These are phyloP conservation scores for Borostomias antarcticus DNA, from an alignment of 2,797 vertebrate genomes.

Conservation along the genomic window DNA sequence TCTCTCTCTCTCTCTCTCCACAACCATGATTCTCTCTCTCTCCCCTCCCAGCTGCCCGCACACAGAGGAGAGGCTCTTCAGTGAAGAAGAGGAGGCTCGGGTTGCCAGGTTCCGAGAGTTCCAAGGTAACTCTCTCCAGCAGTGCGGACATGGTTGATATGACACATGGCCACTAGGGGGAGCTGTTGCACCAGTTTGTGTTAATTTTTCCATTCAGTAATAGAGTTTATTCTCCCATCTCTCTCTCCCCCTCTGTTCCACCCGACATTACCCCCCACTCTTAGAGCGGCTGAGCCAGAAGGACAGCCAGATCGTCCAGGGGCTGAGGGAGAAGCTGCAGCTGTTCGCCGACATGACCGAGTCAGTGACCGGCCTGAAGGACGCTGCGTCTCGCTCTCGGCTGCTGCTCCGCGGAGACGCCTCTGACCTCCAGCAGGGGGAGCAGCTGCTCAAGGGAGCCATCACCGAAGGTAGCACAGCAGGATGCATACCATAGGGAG, in stretches of 20 bases:
- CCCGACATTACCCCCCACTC: neutral
- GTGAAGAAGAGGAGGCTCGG: slow-evolving; percentile 84
- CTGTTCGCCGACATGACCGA: slow-evolving; percentile 89
- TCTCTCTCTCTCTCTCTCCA: slow-evolving; percentile 1
- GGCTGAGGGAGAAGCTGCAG: slow-evolving; percentile 88
- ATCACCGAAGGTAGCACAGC: slow-evolving; percentile 84
- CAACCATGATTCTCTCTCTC: slow-evolving; percentile 9
- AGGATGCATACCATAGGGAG: neutral
- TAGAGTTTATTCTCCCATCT: no score
- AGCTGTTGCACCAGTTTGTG: slow-evolving; percentile 25
- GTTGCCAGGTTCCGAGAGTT: slow-evolving; percentile 82
- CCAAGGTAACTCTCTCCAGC: slow-evolving; percentile 79
- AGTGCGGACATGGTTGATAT: neutral
- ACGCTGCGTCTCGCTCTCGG: slow-evolving; percentile 58
- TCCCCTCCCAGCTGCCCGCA: slow-evolving; percentile 82
- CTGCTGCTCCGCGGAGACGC: slow-evolving; percentile 82
- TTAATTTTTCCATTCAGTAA: no score
- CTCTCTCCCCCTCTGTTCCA: no score
- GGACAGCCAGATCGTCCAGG: slow-evolving; percentile 83
- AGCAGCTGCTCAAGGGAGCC: slow-evolving; percentile 84
- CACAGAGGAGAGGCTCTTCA: slow-evolving; percentile 82
- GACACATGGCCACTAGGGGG: slow-evolving; percentile 49
- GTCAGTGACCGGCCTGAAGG: slow-evolving; percentile 78
- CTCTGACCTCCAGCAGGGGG: slow-evolving; percentile 87
- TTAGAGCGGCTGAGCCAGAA: slow-evolving; percentile 84